These are phyloP conservation scores for Clamator glandarius DNA, from an alignment of 2,797 vertebrate genomes.

Conservation along the genomic window DNA sequence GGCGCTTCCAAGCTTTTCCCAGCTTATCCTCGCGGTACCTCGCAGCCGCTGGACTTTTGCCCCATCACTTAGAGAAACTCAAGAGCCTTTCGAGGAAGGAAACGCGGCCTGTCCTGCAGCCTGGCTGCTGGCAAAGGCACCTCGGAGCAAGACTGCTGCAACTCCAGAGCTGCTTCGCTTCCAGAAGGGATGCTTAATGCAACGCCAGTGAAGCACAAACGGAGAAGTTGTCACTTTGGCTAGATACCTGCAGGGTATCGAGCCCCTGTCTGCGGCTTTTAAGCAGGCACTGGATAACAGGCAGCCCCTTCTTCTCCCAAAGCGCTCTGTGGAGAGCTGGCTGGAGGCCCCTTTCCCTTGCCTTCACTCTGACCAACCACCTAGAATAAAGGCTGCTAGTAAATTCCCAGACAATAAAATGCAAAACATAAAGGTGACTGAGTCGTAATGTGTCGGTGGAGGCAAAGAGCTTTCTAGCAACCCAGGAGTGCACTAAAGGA, in stretches of 20 bases:
- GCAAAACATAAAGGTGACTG: not conserved
- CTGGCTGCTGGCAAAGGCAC: not conserved
- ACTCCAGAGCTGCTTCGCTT: not conserved
- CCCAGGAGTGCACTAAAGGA: not conserved
- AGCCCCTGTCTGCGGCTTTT: not conserved
- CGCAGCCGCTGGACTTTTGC: not conserved
- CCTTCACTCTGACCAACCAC: not conserved
- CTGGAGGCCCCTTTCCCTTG: not conserved
- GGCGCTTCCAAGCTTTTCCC: conserved; percentile 16
- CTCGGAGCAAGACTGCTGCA: not conserved
- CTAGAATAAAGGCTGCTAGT: not conserved
- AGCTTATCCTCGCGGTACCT: conserved; percentile 9
- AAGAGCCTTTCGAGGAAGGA: conserved; percentile 22
- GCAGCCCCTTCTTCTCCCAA: not conserved
- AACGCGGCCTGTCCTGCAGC: not conserved
- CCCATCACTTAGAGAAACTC: not conserved
- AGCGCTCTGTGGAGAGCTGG: not conserved
- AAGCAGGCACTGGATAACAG: not conserved
- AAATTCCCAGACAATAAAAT: not conserved
- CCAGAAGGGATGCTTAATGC: not conserved
- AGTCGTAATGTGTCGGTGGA: not conserved
- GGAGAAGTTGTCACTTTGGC: not conserved
- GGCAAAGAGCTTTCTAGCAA: not conserved
- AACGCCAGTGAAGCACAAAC: rapidly evolving
- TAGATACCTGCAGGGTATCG: not conserved